Percentiles rank a stretch among this genome's conserved stretches.
Conservation (phyloP, 2,113 vertebrate species). For the Pachycephala philippinensis region DNA sequence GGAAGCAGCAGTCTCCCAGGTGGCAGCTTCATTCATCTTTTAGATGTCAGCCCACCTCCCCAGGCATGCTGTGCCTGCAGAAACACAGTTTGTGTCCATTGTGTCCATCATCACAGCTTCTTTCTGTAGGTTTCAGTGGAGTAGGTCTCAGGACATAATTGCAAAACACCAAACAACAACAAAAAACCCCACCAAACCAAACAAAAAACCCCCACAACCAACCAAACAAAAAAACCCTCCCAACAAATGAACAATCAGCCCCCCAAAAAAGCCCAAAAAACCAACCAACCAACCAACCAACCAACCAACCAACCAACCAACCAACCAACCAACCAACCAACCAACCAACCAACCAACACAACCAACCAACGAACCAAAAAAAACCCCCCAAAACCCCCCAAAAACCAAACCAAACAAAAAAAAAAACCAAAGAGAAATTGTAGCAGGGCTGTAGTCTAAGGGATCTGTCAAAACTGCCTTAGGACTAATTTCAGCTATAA, state of each 20-base stretch:
- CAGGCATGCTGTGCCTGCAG: background rate
- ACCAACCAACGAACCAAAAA: background rate
- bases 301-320: too few species aligned
- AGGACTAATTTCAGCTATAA: background rate
- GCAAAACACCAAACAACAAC: background rate
- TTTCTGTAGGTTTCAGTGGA: background rate
- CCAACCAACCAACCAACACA: too few species aligned
- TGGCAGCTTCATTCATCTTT: background rate
- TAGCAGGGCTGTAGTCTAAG: background rate
- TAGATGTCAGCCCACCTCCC: background rate
- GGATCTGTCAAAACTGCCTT: background rate
- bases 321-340: background rate
- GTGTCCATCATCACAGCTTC: background rate
- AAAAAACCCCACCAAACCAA: too few species aligned
- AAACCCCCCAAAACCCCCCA: background rate
- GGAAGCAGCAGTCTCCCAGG: background rate
- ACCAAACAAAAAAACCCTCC: too few species aligned
- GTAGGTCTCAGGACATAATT: background rate
- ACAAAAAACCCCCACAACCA: accelerated
- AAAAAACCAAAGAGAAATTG: accelerated
- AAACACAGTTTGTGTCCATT: background rate
- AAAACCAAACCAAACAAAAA: accelerated
- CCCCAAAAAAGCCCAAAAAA: background rate
- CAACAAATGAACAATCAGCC: background rate
- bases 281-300: background rate